These are phyloP conservation scores for Nomada fabriciana DNA, from an alignment of 2,888 invertebrate genomes.

Conservation along the genomic window DNA sequence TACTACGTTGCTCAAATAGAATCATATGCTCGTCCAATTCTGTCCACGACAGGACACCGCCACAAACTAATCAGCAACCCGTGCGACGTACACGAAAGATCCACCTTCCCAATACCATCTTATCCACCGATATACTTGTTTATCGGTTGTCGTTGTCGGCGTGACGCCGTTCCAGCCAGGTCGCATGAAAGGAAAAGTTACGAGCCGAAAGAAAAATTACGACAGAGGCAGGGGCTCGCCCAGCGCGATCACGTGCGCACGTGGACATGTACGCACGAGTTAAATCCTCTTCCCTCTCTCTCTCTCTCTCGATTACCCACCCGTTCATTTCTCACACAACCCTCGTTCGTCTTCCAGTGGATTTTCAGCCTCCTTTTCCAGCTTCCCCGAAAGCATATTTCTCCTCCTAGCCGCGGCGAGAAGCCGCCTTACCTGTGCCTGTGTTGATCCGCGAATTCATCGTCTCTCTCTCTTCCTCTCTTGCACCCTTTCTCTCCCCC, in stretches of 20 bases:
- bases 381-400: constrained; percentile 54
- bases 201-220: constrained; percentile 60
- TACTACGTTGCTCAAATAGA: no score
- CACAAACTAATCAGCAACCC: background rate
- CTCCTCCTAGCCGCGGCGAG: constrained; percentile 15
- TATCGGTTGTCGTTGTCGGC: constrained; percentile 53
- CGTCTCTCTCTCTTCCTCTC: background rate
- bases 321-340: background rate
- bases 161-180: constrained; percentile 46
- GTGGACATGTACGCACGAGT: constrained; percentile 41
- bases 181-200: constrained; percentile 58
- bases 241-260: constrained; percentile 50
- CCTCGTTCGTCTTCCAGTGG: constrained; percentile 8
- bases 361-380: constrained; percentile 47
- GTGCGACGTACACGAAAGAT: constrained; percentile 1
- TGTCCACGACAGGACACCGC: background rate
- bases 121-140: constrained; percentile 14
- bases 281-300: constrained; percentile 35
- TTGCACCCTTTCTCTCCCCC: background rate
- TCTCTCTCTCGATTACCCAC: background rate
- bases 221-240: constrained; percentile 45
- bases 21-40: background rate
- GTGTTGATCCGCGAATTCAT: constrained; percentile 13
- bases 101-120: background rate
- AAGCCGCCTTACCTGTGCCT: constrained; percentile 38